Evolutionary conservation across 2,888 invertebrate genomes (phyloP).

Genomic region (Cataglyphis albicans): DNA sequence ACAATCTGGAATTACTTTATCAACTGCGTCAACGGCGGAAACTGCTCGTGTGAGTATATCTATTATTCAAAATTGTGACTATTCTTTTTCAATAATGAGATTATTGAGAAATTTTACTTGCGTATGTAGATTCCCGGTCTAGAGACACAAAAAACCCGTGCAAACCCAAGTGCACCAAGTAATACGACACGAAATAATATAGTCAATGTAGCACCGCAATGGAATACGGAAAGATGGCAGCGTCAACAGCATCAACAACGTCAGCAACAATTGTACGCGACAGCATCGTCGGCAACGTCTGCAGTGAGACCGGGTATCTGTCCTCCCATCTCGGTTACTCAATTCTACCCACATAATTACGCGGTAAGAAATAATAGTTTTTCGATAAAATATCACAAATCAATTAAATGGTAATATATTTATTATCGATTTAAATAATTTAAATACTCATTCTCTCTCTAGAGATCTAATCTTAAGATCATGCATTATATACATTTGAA

Average conservation of each 20-base stretch:
- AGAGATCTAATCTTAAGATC: too few species aligned
- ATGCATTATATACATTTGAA: too few species aligned
- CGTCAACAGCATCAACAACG: constrained; percentile 63
- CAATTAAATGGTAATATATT: too few species aligned
- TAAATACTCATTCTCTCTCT: too few species aligned
- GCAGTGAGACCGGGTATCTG: constrained; percentile 67
- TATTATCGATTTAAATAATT: too few species aligned
- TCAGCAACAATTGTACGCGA: constrained; percentile 64
- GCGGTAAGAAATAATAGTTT: constrained; percentile 68
- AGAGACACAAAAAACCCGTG: constrained; percentile 63
- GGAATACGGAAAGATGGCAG: constrained; percentile 71
- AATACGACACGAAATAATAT: constrained; percentile 60
- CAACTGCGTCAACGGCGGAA: constrained; percentile 45
- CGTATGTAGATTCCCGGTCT: constrained; percentile 53
- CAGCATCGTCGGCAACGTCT: constrained; percentile 59
- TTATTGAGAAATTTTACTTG: background rate
- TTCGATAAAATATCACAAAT: background rate
- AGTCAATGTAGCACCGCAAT: constrained; percentile 65
- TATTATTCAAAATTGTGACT: background rate
- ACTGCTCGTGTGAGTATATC: constrained; percentile 46
- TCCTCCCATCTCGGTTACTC: constrained; percentile 70
- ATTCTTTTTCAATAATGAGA: background rate
- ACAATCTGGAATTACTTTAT: constrained; percentile 32
- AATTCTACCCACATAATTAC: constrained; percentile 77
- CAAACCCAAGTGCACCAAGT: background rate